Evolutionary conservation across 2,888 invertebrate species (phyloP), one percentile per base, ranked within the genome.

Genomic region (Abrostola tripartita): DNA sequence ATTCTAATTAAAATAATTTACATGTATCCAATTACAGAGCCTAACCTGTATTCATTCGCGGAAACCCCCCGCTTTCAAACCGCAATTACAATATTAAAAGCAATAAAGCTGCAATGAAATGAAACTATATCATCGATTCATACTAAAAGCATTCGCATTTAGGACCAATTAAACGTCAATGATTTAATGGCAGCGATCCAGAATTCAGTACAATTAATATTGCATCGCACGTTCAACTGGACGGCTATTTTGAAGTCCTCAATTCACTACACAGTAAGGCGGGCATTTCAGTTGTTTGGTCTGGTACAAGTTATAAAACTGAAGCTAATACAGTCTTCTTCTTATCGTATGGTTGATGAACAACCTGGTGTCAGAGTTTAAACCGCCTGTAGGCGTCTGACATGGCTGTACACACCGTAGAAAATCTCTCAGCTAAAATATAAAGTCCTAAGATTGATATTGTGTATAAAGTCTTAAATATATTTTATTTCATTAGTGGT

Each of bases 171-270:
- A 81, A 74, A 75, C 65, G 68, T 71, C 73, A 78, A 78, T 78
- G 73, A 80, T 82, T 82, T 75, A 83, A 81, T 81, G 67, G 78
- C 56, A 73, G 50, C 71, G 50, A 71, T 78, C 64, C 66, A 74
- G 76, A 78, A 80, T 77, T 76, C 70, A 70, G 58, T 61, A 71
- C 78, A 79, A 87, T 88, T 86, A 85, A 85, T 85, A 82, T 81
- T 78, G 68, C 69, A 74, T 64, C 61, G 81, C 73, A 78, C 76
- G 68, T 65, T 72, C 58, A 71, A 69, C 67, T 59, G 66, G 64
- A 64, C 56, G 72, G 67, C 78, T 74, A 80, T 80, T 82, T 74
- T 67, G 65, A 78, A 78, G 74, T 69, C 66, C 70, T 71, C 77
- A 69, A 79, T 81, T 78, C 69, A 70, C 58, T 65, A 60, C 41